Evolutionary conservation across 2,113 vertebrate species (phyloP).

Genomic region (Galbula dea): DNA sequence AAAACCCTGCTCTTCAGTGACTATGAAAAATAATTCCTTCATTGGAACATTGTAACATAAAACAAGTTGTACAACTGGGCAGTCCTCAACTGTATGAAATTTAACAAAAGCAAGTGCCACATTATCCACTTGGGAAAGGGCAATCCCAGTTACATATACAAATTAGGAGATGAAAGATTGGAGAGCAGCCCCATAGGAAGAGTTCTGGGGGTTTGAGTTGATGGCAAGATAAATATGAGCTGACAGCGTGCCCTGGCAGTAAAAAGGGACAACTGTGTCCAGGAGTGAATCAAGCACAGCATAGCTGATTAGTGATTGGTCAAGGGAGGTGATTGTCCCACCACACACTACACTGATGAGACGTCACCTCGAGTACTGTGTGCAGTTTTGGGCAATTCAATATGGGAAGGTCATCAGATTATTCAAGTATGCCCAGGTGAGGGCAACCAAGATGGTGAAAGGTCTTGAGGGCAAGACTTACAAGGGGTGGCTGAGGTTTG

Average conservation of each 20-base stretch:
- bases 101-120: neutral
- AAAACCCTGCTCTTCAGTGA: neutral
- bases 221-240: neutral
- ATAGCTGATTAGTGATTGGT: fast-evolving
- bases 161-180: fast-evolving
- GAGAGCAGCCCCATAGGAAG: neutral
- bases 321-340: neutral
- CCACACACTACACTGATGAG: neutral
- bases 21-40: neutral
- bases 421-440: neutral
- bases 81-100: neutral
- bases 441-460: neutral
- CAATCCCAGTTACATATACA: neutral
- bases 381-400: fast-evolving
- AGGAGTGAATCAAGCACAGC: neutral
- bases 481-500: neutral
- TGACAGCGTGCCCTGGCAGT: neutral
- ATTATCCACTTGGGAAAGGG: neutral
- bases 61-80: neutral
- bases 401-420: neutral
- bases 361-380: neutral
- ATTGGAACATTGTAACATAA: neutral
- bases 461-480: neutral
- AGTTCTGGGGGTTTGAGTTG: fast-evolving
- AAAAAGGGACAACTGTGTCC: fast-evolving